These are phyloP conservation scores for Plotosus lineatus DNA, from an alignment of 2,113 vertebrate genomes.

Conservation along the genomic window DNA sequence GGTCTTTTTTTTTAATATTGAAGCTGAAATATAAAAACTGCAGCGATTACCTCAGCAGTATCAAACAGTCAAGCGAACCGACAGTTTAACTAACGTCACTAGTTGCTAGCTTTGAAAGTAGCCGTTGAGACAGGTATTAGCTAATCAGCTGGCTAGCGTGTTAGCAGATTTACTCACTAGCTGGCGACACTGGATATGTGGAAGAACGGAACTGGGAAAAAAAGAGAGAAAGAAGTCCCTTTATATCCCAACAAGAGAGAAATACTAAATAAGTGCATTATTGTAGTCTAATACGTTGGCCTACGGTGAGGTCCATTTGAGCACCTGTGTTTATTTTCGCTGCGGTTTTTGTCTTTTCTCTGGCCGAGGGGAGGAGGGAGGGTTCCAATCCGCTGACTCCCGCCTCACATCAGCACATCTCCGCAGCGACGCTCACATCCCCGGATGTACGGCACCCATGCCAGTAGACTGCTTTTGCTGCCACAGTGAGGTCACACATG, in stretches of 20 bases:
- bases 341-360: not conserved
- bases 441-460: conserved; percentile 50
- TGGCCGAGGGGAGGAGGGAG: not conserved
- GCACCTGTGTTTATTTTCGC: not conserved
- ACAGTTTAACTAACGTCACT: not conserved
- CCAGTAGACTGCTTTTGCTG: conserved; percentile 36
- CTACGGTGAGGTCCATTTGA: not conserved
- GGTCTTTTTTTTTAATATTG: not conserved
- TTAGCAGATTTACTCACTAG: conserved; percentile 29
- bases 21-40: conserved; percentile 1
- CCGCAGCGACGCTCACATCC: conserved; percentile 12
- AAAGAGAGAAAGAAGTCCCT: not conserved
- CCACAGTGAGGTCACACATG: conserved; percentile 50
- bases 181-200: not conserved
- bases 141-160: conserved; percentile 25
- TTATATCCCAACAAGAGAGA: not conserved
- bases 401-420: conserved; percentile 27
- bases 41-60: not conserved
- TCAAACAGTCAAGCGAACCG: not conserved
- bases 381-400: not conserved
- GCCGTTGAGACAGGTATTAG: conserved; percentile 16
- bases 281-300: not conserved
- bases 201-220: conserved; percentile 8
- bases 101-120: not conserved
- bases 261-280: conserved; percentile 3